Conservation (phyloP, 2,113 vertebrate genomes). For the Brachypodius melanocephalos region DNA sequence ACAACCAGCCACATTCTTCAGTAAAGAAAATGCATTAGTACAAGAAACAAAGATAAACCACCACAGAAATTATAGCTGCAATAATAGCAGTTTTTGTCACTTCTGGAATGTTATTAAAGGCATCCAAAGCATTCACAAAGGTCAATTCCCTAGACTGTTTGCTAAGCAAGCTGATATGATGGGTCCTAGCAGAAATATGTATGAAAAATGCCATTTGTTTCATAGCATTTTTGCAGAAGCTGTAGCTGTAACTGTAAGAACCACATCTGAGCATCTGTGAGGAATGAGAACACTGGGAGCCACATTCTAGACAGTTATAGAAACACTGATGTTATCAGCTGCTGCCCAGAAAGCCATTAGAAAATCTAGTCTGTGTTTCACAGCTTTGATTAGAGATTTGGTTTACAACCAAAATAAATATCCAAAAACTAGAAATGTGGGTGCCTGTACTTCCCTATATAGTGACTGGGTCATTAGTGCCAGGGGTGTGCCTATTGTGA, state of each 20-base stretch:
- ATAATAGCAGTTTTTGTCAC: not conserved
- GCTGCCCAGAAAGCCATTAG: not conserved
- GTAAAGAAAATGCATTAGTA: not conserved
- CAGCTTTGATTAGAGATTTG: not conserved
- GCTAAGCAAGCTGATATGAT: not conserved
- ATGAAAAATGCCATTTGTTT: not conserved
- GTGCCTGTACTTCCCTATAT: not conserved
- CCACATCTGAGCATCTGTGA: not conserved
- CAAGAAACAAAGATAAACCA: not conserved
- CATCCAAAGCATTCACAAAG: slow-evolving; percentile 47
- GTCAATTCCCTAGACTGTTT: not conserved
- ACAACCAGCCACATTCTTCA: not conserved
- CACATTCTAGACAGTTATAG: not conserved
- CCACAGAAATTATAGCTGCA: not conserved
- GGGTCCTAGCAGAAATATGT: not conserved
- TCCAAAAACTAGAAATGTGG: not conserved
- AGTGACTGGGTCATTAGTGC: not conserved
- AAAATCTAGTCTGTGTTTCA: not conserved
- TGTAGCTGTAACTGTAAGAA: not conserved
- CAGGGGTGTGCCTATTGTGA: not conserved
- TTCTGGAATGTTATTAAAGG: slow-evolving; percentile 29
- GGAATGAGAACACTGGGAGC: not conserved
- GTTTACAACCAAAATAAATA: not conserved
- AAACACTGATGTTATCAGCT: not conserved
- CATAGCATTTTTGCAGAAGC: not conserved